Percentiles rank a stretch among this genome's conserved stretches.
These are phyloP conservation scores for Perizoma affinitatum DNA, from an alignment of 2,888 invertebrate genomes.

Conservation along the genomic window DNA sequence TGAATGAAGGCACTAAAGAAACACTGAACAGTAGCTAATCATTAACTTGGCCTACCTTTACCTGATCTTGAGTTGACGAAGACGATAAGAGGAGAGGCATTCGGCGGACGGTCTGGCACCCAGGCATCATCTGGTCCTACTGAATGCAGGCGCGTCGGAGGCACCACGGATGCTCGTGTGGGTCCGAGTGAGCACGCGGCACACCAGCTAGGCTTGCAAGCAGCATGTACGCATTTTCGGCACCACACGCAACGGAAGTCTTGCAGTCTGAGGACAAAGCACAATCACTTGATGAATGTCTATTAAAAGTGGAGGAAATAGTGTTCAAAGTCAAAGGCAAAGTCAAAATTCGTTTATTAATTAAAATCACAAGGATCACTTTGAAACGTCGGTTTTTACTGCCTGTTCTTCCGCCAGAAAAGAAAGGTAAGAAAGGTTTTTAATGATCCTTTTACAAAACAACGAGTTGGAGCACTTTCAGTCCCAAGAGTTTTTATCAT, in stretches of 20 bases:
- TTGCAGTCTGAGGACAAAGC: conserved; percentile 86
- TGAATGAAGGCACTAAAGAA: conserved; percentile 96
- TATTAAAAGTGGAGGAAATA: no score
- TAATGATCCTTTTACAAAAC: no score
- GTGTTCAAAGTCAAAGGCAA: no score
- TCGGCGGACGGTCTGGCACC: conserved; percentile 92
- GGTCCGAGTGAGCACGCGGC: conserved; percentile 94
- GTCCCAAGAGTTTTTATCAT: no score
- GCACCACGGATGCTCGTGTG: conserved; percentile 95
- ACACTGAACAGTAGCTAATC: conserved; percentile 73
- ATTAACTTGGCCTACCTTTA: conserved; percentile 40
- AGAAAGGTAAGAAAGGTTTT: no score
- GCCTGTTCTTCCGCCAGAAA: no score
- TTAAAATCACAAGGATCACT: no score
- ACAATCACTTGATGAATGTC: not conserved
- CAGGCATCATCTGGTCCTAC: conserved; percentile 96
- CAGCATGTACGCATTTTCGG: conserved; percentile 94
- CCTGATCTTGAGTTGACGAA: conserved; percentile 98
- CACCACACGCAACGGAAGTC: conserved; percentile 99
- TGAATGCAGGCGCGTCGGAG: conserved; percentile 96
- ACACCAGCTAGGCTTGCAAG: conserved; percentile 91
- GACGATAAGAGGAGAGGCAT: conserved; percentile 95
- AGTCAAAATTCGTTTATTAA: no score
- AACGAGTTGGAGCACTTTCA: no score
- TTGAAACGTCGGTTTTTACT: no score